Base-by-base conservation (phyloP, 2,113 vertebrate genomes). In the Spheniscus mendiculus region DNA sequence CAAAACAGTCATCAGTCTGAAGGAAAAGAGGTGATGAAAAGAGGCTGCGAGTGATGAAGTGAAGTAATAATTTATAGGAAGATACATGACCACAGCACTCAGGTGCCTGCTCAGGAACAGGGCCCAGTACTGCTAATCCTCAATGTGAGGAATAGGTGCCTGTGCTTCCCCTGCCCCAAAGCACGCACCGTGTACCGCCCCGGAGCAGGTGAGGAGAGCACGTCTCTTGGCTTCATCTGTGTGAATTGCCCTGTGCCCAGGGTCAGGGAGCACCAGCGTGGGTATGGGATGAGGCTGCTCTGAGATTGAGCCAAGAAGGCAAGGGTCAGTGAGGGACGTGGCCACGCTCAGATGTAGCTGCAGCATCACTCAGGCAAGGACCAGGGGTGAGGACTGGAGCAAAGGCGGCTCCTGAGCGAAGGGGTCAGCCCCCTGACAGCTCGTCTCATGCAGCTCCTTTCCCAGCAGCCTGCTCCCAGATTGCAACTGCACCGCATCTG, bases 21-120 rank as follows among this genome's bases (percentile, higher is more conserved):
- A 90, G 94, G 63, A 90, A 87, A 91, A 86, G 96, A 94, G 94
- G 88, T 87, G 91, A 89, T 73, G 86, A 97, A 96, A 97, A 95
- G 84, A 96, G 83, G 63, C 87, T 94, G 93, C 49, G 6, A 93
- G 95, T 55, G 95, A 93, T 94, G 83, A 96, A 93, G 83, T 58
- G 74, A 94, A 94, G 95, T 49, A 59, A 91, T 97, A 89, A 93
- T 91, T 93, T 96, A 93, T 61, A 80, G 85, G 86, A 92, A 93
- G 72, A 63, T 70, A 73, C 79, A 91, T n/a, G 86, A 81, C 73
- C 44, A 23, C 47, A 62, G 89, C 73, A 50, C 87, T 90, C 89
- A 96, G 93, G 89, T 89, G 95, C 91, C 91, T 93, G 77, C 67
- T 78, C 52, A 78, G 89, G 83, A 95, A 49, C 52, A 12, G 69